Evolutionary conservation across 2,888 invertebrate species (phyloP), one percentile per base, ranked within the genome.

Genomic region (Nasonovia ribisnigri): DNA sequence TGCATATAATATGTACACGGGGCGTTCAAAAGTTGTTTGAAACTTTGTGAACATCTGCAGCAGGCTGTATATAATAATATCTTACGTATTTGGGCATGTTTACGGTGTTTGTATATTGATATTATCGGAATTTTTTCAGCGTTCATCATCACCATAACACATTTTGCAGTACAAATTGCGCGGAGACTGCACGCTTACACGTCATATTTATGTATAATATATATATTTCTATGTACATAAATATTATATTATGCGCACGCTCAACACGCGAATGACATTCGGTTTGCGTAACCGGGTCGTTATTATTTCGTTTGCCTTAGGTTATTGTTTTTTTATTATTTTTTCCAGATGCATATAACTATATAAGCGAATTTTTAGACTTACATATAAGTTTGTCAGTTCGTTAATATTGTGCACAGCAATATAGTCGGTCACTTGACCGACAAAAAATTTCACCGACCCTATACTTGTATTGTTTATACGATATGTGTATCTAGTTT

Each of bases 121-220:
- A n/a, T n/a, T 88, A n/a, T 88, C 51, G 54, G 29, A 26, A 90
- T 90, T 67, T 90, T 90, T 90, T n/a, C 6, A 67, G 46, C 90
- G 42, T 60, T 67, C 48, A 67, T 90, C 90, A 90, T 60, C 51
- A 90, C 46, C 51, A 36, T 67, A 67, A 67, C 36, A n/a, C 13
- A 67, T 60, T 60, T 60, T 51, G 51, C 51, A 48, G 60, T n/a
- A 29, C 29, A 60, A n/a, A n/a, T n/a, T 67, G 16, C n/a, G n/a
- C 16, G 67, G 67, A 67, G 67, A 46, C 54, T 51, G n/a, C 46
- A 16, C 6, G 26, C 29, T 29, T 46, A 86, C 86, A 46, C 86
- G 13, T 11, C 43, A 43, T 86, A 36, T 46, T 26, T 13, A 13
- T 51, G 20, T n/a, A 46, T 20, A 87, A 36, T 87, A n/a, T 48